phyloP scores from a whole-genome alignment of 1,140 invertebrate genomes.

The Berghia stephanieae region DNA sequence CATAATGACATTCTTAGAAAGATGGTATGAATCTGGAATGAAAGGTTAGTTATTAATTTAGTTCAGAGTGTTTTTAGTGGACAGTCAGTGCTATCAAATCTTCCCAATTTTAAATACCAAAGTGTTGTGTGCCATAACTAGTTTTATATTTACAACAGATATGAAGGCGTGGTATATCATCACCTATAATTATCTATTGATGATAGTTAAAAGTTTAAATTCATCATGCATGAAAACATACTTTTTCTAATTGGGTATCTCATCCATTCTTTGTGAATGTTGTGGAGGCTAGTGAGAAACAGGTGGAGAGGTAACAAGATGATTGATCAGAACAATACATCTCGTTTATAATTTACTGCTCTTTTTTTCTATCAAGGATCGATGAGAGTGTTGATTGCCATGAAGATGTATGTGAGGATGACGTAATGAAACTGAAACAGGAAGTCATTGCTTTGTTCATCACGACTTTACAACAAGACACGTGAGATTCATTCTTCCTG shows the following conservation, averaged over 20 bases:
- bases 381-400: slow-evolving; percentile 42
- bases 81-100: too few species aligned
- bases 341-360: background rate
- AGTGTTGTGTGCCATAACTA: too few species aligned
- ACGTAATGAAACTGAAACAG: slow-evolving; percentile 48
- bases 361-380: slow-evolving; percentile 38
- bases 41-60: too few species aligned
- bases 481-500: slow-evolving; percentile 36
- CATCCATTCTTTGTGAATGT: background rate
- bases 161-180: too few species aligned
- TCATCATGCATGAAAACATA: background rate
- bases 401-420: slow-evolving; percentile 49
- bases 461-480: slow-evolving; percentile 58
- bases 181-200: too few species aligned
- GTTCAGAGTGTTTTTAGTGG: too few species aligned
- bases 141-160: too few species aligned
- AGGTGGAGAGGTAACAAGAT: too few species aligned
- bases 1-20: too few species aligned
- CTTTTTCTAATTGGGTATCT: slow-evolving; percentile 16
- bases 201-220: background rate
- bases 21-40: too few species aligned
- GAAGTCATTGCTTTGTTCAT: slow-evolving; percentile 58
- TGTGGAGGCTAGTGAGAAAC: background rate
- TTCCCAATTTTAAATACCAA: too few species aligned
- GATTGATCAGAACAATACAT: too few species aligned